Evolutionary conservation across 64 coral and sea anemone genomes (phyloP).

Genomic region (Porites lutea): DNA sequence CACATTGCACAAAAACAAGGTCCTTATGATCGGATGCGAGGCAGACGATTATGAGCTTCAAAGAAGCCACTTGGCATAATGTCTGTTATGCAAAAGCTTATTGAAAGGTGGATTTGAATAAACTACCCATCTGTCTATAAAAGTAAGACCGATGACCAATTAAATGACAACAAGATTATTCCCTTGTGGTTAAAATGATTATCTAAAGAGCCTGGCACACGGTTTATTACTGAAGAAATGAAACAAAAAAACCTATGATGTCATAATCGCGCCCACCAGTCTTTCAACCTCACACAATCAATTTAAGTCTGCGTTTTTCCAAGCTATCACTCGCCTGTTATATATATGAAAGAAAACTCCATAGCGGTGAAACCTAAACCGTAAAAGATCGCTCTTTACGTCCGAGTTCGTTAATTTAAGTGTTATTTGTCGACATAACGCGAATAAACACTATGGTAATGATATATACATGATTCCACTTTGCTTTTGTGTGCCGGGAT

Average conservation of each 20-base stretch:
- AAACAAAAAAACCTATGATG: neutral
- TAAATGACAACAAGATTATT: conserved; percentile 41
- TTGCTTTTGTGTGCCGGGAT: conserved; percentile 50
- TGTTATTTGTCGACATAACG: neutral
- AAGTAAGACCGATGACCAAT: conserved; percentile 17
- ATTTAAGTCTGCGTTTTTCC: neutral
- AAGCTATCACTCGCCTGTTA: no score
- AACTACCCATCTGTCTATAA: conserved; percentile 5
- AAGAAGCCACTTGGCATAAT: neutral
- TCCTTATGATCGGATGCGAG: neutral
- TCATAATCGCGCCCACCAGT: neutral
- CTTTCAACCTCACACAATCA: neutral
- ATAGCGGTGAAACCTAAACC: neutral
- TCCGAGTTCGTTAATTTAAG: neutral
- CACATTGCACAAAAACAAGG: conserved; percentile 4
- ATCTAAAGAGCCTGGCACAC: neutral
- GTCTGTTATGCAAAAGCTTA: conserved; percentile 47
- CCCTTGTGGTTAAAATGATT: conserved; percentile 23
- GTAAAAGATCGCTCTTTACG: neutral
- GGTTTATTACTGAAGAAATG: neutral
- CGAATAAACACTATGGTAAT: conserved; percentile 55
- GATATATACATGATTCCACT: conserved; percentile 37
- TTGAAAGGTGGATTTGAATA: conserved; percentile 18
- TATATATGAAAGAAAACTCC: neutral
- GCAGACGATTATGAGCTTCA: neutral